Base-by-base conservation (phyloP, 1,140 invertebrate genomes). In the Euschistus heros region DNA sequence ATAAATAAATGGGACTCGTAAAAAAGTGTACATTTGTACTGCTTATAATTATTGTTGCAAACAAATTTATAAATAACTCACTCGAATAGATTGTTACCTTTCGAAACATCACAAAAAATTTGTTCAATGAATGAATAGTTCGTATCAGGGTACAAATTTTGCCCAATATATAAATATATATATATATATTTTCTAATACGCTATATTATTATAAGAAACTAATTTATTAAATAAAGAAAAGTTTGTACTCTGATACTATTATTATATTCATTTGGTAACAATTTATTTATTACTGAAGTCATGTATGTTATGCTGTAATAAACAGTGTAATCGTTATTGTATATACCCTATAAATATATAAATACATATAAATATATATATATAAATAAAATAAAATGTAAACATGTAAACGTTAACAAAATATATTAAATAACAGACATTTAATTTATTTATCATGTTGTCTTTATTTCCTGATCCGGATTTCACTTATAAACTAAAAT, bases 361-460 rank as follows among this genome's bases (percentile, higher is more conserved):
- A 57, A 65, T 65, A 64, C 33, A 65, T 65, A 65, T 65, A 57
- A 37, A 61, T 61, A 61, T 47, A 61, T 46, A 46, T 60, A 60
- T 61, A 60, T 60, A 44, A 26, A 57, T 46, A 66, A 66, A 66
- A 42, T 63, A 61, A 59, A 62, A 66, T 66, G 65, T 66, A 66
- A 64, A 64, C 63, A 54, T 64, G 46, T 64, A 64, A 64, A 62
- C 60, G 65, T 66, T 66, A 66, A 66, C 65, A 66, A 66, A 37
- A 66, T 64, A 66, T 66, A 66, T 62, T 63, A 62, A 66, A 66
- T 63, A 66, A 66, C 64, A 66, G 30, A 66, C 64, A 66, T 60
- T 66, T 66, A 66, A 66, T 66, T 66, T 66, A 61, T 52, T 47
- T 66, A 54, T 26, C 24, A 37, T 57, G 54, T 57, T 57, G 54